These are phyloP conservation scores for Rhipidura dahli DNA, from an alignment of 2,113 vertebrate genomes.

Conservation along the genomic window DNA sequence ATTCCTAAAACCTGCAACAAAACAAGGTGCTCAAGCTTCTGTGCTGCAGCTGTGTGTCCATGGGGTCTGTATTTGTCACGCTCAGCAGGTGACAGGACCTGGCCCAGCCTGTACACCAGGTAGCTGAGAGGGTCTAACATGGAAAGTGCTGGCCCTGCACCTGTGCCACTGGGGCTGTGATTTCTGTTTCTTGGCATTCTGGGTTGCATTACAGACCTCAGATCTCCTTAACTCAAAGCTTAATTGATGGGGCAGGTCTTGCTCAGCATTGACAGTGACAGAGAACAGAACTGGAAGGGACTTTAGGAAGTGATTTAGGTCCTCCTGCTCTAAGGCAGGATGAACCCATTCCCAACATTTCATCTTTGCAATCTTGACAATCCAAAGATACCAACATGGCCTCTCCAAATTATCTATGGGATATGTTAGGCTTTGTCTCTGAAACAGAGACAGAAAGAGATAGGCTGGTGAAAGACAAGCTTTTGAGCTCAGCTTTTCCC, in stretches of 20 bases:
- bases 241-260: background rate
- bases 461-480: background rate
- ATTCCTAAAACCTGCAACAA: background rate
- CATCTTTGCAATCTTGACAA: background rate
- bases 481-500: background rate
- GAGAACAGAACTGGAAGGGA: background rate
- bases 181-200: background rate
- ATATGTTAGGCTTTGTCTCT: background rate
- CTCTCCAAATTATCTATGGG: background rate
- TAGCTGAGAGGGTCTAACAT: background rate
- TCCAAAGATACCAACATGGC: background rate
- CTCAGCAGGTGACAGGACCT: background rate
- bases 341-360: background rate
- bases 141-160: background rate
- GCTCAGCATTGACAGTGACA: background rate
- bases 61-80: background rate
- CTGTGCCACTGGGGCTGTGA: background rate
- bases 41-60: fast-evolving
- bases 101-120: background rate
- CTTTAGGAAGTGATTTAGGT: background rate
- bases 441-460: background rate
- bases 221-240: background rate
- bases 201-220: background rate
- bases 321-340: background rate
- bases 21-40: background rate